Base-by-base conservation (phyloP, 2,888 invertebrate species). In the Acrocyrtus sp. region DNA sequence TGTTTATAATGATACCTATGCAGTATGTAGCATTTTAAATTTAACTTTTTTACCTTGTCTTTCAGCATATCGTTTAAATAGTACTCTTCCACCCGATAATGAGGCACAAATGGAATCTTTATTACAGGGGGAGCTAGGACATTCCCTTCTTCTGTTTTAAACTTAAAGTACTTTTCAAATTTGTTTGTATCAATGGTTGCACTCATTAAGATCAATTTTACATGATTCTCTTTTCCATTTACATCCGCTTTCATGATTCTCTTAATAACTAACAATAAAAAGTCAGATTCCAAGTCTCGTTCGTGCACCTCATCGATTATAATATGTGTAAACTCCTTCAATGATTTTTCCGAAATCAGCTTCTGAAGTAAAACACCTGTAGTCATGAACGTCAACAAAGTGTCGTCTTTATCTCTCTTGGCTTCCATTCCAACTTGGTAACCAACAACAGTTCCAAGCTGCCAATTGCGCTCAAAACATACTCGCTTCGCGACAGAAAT, bases 291-390 rank as follows among this genome's bases (percentile, higher is more conserved):
- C 83, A 94, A 91, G 80, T 93, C 93, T 45, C 98, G 87, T 84
- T 98, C 98, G 82, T 98, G 96, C 0, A 97, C 93, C 86, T 98
- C 97, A 83, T 97, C 97, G 4, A 98, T 86, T 74, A 97, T 90
- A 47, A 98, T 89, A 83, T 98, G 97, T 0, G 96, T 95, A 82
- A 88, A 97, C 72, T 90, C 88, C 45, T 89, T 87, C 85, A 97
- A 87, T 21, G 88, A 88, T 83, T 93, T 93, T 0, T 87, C 83
- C 21, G 83, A 83, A 27, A 97, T 90, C 5, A 93, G 84, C 84
- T 90, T 92, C 83, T 95, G 92, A 12, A 97, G 86, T 45, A 96
- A 86, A 1, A 95, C 91, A 63, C 95, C 97, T 17, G 96, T 95
- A 0, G 98, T 98, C 77, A 94, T 92, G 84, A 92, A 98, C 2